Conservation (phyloP, 1,140 invertebrate genomes). For the Drosophila pallidifrons region DNA sequence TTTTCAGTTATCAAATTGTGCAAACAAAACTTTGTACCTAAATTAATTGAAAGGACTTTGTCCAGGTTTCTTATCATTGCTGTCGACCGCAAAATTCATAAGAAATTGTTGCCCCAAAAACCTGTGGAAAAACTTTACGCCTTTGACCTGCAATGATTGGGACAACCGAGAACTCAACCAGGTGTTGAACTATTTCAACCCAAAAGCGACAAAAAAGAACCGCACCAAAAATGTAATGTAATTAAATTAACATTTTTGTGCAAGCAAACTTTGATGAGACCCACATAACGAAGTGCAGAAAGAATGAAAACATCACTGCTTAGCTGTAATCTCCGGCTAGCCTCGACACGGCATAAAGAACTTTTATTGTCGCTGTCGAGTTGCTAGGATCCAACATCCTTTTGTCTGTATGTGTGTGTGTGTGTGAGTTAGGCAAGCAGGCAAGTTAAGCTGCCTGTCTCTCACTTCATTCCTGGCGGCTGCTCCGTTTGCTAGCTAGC, state of each 20-base stretch:
- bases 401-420: neutral
- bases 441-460: neutral
- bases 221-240: constrained; percentile 48
- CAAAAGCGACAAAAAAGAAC: neutral
- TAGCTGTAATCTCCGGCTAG: neutral
- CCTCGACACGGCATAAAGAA: constrained; percentile 27
- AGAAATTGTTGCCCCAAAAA: constrained; percentile 28
- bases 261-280: neutral
- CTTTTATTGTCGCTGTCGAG: constrained; percentile 68
- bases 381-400: constrained; percentile 20
- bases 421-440: neutral
- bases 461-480: neutral
- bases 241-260: constrained; percentile 50
- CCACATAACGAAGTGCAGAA: neutral
- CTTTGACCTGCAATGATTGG: constrained; percentile 44
- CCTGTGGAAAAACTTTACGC: neutral
- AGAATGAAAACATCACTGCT: neutral
- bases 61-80: constrained; percentile 12
- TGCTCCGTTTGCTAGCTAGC: too few species aligned
- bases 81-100: constrained; percentile 42
- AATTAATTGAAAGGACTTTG: constrained; percentile 72
- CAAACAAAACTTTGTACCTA: constrained; percentile 71
- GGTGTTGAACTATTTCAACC: constrained; percentile 19
- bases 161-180: constrained; percentile 27
- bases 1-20: constrained; percentile 67